Evolutionary conservation across 2,797 vertebrate species (phyloP), one percentile per base, ranked within the genome.

Genomic region (Australoheros facetus): DNA sequence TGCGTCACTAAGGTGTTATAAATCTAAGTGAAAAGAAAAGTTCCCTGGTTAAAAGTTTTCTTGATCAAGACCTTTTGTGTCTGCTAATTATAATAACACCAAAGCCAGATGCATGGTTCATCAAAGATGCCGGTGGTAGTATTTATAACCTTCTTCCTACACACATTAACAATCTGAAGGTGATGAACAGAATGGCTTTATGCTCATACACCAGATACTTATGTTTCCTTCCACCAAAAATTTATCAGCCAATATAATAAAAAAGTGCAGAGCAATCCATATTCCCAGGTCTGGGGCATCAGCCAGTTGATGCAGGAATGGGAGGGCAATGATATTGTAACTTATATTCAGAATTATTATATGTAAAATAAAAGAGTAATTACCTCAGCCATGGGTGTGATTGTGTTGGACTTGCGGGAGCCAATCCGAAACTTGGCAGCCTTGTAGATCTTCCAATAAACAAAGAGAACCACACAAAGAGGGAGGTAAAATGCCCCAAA

Each of bases 381-480:
- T 30, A 95, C 95, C 89, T 97, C 96, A 2, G 97, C 95, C 87
- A 97, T 89, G 1, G 98, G 98, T 0, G 96, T 97, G 93, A 99
- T 97, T 79, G 97, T 97, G 88, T 98, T 99, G 81, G 88, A 96
- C 93, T 97, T 98, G 73, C 94, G 94, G 56, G 96, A 96, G 4
- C 97, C 97, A 4, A 98, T 96, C 34, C 97, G 96, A 85, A 98
- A 96, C 91, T 96, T 98, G 83, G 98, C 97, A 0, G 98, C 98
- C 92, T 97, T 98, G 96, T 99, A 99, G 93, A 99, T 98, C 95
- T 97, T 98, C 97, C 98, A 99, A 84, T 99, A 99, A 37, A 99
- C 98, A 64, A 99, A 99, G 1, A 99, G 96, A 82, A 99, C 98
- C 70, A 99, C 98, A 0, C 97, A 97, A 21, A 99, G 97, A 0